These are phyloP conservation scores for Heliconius sara DNA, from an alignment of 2,888 invertebrate species.

Conservation along the genomic window DNA sequence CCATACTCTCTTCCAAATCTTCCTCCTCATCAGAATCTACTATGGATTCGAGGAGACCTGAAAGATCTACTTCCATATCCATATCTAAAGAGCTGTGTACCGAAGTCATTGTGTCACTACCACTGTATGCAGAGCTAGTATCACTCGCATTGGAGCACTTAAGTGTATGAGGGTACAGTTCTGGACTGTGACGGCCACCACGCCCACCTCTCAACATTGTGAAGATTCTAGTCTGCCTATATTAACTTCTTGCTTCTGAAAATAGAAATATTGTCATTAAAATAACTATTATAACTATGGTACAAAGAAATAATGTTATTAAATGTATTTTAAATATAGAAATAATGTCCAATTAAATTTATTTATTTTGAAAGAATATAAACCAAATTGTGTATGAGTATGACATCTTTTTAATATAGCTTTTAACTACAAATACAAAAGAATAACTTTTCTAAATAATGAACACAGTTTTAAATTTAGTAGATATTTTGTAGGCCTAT, in stretches of 20 bases:
- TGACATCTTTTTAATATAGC: neutral
- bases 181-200: slow-evolving; percentile 86
- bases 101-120: slow-evolving; percentile 97
- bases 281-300: neutral
- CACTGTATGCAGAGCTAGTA: slow-evolving; percentile 98
- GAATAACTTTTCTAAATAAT: neutral
- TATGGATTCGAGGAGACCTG: slow-evolving; percentile 96
- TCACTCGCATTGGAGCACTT: slow-evolving; percentile 92
- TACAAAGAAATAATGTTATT: neutral
- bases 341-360: neutral
- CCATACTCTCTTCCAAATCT: slow-evolving; percentile 95
- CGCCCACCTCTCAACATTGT: slow-evolving; percentile 85
- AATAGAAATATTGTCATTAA: slow-evolving; percentile 48
- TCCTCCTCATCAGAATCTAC: slow-evolving; percentile 98
- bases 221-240: slow-evolving; percentile 69
- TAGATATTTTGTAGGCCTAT: neutral
- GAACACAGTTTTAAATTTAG: neutral
- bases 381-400: neutral
- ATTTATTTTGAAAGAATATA: neutral
- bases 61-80: slow-evolving; percentile 93
- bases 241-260: slow-evolving; percentile 73
- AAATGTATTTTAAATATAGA: neutral
- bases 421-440: neutral
- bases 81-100: slow-evolving; percentile 92
- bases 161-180: slow-evolving; percentile 93